Conservation (phyloP, 2,888 invertebrate species). For the Byasa hedistus region DNA sequence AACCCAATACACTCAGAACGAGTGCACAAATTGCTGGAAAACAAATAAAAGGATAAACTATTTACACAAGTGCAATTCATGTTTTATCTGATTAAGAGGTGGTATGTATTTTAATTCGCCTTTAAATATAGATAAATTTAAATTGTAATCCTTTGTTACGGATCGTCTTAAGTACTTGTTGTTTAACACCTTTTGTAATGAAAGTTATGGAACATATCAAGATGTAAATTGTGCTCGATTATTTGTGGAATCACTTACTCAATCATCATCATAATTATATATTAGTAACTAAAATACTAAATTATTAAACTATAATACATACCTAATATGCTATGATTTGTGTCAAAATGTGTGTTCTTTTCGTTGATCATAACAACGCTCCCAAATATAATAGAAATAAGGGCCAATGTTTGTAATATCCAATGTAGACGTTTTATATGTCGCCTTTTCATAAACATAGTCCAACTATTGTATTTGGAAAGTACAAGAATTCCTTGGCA, state of each 20-base stretch:
- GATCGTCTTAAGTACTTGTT: too few relatives aligned
- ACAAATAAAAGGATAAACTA: constrained; percentile 26
- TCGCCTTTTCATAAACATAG: constrained; percentile 40
- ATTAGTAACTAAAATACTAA: neutral
- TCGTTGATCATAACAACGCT: constrained; percentile 38
- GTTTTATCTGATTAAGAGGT: constrained; percentile 1
- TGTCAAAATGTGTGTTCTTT: constrained; percentile 40
- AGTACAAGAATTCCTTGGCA: constrained; percentile 48
- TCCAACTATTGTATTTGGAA: constrained; percentile 51
- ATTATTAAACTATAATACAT: constrained; percentile 5
- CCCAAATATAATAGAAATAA: constrained; percentile 39
- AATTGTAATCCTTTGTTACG: neutral
- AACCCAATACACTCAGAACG: constrained; percentile 38
- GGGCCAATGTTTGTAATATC: constrained; percentile 40
- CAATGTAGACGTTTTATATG: constrained; percentile 41
- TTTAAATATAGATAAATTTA: neutral
- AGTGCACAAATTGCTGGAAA: constrained; percentile 48
- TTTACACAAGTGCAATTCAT: neutral
- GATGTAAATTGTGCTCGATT: too few relatives aligned
- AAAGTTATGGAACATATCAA: too few relatives aligned
- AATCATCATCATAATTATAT: too few relatives aligned
- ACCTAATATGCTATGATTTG: constrained; percentile 46
- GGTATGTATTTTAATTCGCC: neutral
- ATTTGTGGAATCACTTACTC: too few relatives aligned
- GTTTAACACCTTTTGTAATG: too few relatives aligned